Evolutionary conservation across 1,140 invertebrate genomes (phyloP), one percentile per base, ranked within the genome.

Genomic region (Drosophila sulfurigaster): DNA sequence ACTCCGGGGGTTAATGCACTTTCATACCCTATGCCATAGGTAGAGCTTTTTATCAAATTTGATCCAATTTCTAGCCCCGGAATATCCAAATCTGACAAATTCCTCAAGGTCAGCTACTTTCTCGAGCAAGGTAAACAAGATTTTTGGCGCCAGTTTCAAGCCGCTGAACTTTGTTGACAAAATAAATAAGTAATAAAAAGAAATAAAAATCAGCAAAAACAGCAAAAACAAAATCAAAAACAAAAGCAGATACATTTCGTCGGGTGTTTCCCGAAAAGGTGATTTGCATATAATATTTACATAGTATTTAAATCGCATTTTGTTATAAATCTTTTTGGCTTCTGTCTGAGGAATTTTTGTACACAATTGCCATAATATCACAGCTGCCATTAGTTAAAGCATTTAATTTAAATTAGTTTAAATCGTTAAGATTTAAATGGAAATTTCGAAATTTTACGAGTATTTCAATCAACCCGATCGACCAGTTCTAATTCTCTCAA

Each of bases 51-150:
- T 1, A 32, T 0, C 11, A n/a, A 45, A 32, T 15, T 20, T 69
- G 48, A 35, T 69, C 66, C 43, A 81, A 66, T 80, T 87, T 80
- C 67, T 75, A 78, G 32, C 48, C 20, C 15, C 51, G 35, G 25
- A 65, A 43, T 72, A 67, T 63, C 60, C 64, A 52, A 59, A 75
- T 58, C 49, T 15, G 25, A 63, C 51, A 56, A 38, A 20, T 38
- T 4, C 15, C 7, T 81, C 86, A 89, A 89, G 85, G 85, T 89
- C 85, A 75, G 71, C 78, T 81, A 69, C 85, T 85, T 89, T 89
- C 85, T 79, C 86, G 66, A 7, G 30, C 85, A 89, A 89, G 85
- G 85, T 76, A 89, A 89, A 88, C 85, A 81, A 89, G 71, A 85
- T 90, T 71, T 65, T 45, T 81, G 86, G 85, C 85, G 85, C 86